Evolutionary conservation across 2,113 vertebrate species (phyloP).

Genomic region (Grantiella picta): DNA sequence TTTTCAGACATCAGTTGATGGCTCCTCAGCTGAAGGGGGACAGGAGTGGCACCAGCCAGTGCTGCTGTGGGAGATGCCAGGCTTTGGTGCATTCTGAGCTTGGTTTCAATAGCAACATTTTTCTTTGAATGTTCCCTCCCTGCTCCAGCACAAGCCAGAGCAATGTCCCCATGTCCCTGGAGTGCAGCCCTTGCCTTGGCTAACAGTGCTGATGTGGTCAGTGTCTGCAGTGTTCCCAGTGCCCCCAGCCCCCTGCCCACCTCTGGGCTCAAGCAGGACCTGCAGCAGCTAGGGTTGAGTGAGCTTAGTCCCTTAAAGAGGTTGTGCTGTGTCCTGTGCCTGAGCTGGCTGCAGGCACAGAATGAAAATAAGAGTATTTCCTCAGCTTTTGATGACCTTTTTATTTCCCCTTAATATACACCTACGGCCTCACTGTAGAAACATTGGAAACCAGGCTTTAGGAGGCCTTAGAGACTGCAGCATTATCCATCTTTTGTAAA

Average conservation of each 20-base stretch:
- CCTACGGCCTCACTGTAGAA: background rate
- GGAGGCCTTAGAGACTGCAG: background rate
- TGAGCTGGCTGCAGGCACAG: background rate
- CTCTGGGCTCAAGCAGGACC: background rate
- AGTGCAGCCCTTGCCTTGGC: background rate
- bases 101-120: background rate
- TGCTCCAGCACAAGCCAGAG: background rate
- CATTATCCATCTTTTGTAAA: background rate
- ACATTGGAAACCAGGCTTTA: background rate
- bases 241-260: background rate
- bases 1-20: background rate
- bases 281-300: background rate
- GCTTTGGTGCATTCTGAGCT: background rate
- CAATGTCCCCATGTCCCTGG: background rate
- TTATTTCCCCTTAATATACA: background rate
- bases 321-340: rapidly evolving
- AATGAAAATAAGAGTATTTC: background rate
- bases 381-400: background rate
- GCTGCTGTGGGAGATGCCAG: rapidly evolving
- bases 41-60: background rate
- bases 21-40: rapidly evolving
- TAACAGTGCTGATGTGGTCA: rapidly evolving
- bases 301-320: background rate
- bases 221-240: background rate
- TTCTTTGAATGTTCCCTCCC: background rate